Evolutionary conservation across 1,140 invertebrate species (phyloP).

Genomic region (Antheraea mylitta): DNA sequence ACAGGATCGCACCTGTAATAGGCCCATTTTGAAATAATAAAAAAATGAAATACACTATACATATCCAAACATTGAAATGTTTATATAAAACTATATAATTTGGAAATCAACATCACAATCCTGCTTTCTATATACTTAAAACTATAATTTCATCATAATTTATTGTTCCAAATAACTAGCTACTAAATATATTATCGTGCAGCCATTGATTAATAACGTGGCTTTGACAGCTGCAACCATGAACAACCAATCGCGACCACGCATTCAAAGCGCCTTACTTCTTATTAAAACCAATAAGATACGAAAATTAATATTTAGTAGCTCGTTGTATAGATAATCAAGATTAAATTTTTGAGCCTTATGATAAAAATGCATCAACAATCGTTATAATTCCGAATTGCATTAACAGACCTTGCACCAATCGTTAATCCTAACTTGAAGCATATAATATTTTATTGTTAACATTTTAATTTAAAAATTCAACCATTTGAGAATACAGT

Average conservation of each 20-base stretch:
- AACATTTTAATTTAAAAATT: not conserved
- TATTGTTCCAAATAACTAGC: not conserved
- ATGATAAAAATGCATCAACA: conserved; percentile 30
- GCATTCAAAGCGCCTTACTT: no score
- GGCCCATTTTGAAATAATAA: not conserved
- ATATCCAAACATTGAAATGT: not conserved
- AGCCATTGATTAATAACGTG: no score
- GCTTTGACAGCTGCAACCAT: no score
- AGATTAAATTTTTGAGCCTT: conserved; percentile 23
- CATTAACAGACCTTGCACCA: conserved; percentile 26
- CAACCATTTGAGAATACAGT: not conserved
- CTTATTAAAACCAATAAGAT: no score
- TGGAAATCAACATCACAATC: not conserved
- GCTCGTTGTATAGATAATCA: not conserved
- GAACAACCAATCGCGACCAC: no score
- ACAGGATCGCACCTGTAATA: not conserved
- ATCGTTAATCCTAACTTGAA: conserved; percentile 1
- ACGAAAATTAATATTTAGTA: no score
- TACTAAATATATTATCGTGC: not conserved
- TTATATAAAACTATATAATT: not conserved
- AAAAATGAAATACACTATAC: not conserved
- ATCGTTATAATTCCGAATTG: conserved; percentile 22
- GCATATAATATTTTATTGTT: conserved; percentile 6
- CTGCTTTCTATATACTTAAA: not conserved
- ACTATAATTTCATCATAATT: conserved; percentile 1